A percentile compares a stretch with the other conserved stretches of the same genome.
Conservation (phyloP, 2,797 vertebrate genomes). For the Bucorvus abyssinicus region DNA sequence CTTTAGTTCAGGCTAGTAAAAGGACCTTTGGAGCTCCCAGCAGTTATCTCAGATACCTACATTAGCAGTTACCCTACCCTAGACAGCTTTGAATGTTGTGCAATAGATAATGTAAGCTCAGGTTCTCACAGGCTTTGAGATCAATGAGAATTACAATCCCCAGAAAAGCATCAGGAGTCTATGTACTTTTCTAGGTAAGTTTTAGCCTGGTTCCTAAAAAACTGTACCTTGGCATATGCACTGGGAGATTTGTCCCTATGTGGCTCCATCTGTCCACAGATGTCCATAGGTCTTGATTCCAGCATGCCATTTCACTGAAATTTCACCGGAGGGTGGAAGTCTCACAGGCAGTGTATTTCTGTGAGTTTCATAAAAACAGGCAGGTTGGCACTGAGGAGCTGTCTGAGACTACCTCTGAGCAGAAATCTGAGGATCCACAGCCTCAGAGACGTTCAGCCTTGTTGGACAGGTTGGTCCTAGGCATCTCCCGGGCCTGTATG, state of each 20-base stretch:
- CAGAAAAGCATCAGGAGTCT: not conserved
- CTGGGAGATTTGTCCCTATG: not conserved
- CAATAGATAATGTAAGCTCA: not conserved
- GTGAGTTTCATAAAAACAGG: not conserved
- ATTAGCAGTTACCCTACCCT: not conserved
- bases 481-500: not conserved
- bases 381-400: not conserved
- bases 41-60: not conserved
- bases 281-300: not conserved
- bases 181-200: not conserved
- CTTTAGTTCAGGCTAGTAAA: not conserved
- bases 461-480: rapidly evolving
- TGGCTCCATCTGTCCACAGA: rapidly evolving
- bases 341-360: not conserved
- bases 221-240: not conserved
- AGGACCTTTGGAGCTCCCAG: not conserved
- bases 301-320: not conserved
- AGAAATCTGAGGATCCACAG: not conserved
- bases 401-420: not conserved
- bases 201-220: not conserved
- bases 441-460: not conserved
- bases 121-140: not conserved
- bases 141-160: not conserved
- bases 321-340: not conserved
- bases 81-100: not conserved